Percentiles rank a stretch among this genome's conserved stretches.
Conservation (phyloP, 2,888 invertebrate genomes). For the Gymnocheta viridis region DNA sequence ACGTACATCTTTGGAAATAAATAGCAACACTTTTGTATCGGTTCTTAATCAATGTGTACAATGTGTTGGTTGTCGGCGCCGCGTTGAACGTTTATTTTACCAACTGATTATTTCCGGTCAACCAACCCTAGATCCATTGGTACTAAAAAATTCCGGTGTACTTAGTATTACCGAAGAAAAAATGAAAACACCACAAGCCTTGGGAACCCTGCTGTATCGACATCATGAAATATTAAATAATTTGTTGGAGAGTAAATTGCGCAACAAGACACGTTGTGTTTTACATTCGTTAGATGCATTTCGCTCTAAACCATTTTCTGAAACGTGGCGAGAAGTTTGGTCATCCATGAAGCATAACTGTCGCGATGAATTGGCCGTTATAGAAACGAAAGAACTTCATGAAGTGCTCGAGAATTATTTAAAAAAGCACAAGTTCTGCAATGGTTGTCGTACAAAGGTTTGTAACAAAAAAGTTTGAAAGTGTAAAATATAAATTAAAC, state of each 20-base stretch:
- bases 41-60: constrained; percentile 95
- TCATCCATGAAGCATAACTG: constrained; percentile 91
- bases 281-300: constrained; percentile 95
- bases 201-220: constrained; percentile 92
- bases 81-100: constrained; percentile 94
- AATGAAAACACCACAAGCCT: constrained; percentile 89
- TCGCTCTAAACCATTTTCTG: constrained; percentile 87
- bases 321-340: constrained; percentile 93
- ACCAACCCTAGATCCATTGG: constrained; percentile 93
- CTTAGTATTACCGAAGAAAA: constrained; percentile 91
- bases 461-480: not conserved
- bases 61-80: constrained; percentile 96
- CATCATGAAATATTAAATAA: constrained; percentile 91
- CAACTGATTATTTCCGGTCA: constrained; percentile 92
- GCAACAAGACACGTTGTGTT: constrained; percentile 94
- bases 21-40: constrained; percentile 90
- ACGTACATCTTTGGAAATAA: constrained; percentile 90
- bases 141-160: constrained; percentile 88
- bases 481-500: not conserved
- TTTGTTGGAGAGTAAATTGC: constrained; percentile 90
- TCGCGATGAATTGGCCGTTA: constrained; percentile 92
- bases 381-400: constrained; percentile 92
- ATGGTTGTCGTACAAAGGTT: constrained; percentile 96
- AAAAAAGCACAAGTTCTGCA: constrained; percentile 96
- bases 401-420: constrained; percentile 94